These are phyloP conservation scores for Stenodera caucasica DNA, from an alignment of 2,888 invertebrate species.

Conservation along the genomic window DNA sequence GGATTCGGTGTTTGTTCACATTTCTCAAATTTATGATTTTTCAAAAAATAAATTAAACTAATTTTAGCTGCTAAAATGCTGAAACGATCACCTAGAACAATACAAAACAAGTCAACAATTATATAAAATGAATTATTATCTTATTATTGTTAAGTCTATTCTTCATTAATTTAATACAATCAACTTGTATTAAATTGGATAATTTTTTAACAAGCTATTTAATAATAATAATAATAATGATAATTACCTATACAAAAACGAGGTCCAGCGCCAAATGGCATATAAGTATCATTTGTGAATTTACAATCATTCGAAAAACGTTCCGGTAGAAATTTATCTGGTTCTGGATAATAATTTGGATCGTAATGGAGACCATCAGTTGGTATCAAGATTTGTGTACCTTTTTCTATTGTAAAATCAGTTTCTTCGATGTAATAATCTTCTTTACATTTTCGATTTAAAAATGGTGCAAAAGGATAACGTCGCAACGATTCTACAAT, in stretches of 20 bases:
- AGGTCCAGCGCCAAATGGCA: slow-evolving; percentile 52
- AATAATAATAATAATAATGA: neutral
- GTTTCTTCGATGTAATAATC: slow-evolving; percentile 50
- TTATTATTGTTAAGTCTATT: slow-evolving; percentile 7
- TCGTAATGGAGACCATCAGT: slow-evolving; percentile 48
- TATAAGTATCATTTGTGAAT: slow-evolving; percentile 32
- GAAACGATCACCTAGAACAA: slow-evolving; percentile 50
- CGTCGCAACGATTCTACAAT: slow-evolving; percentile 52
- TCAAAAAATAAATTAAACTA: slow-evolving; percentile 45
- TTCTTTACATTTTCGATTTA: slow-evolving; percentile 43
- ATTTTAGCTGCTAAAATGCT: slow-evolving; percentile 50
- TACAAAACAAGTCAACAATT: slow-evolving; percentile 8
- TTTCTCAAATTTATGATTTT: slow-evolving; percentile 43
- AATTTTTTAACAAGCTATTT: neutral
- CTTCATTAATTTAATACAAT: neutral
- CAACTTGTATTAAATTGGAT: neutral
- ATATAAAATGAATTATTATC: slow-evolving; percentile 5
- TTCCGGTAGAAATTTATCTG: slow-evolving; percentile 55
- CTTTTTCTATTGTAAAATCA: slow-evolving; percentile 50
- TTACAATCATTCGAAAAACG: slow-evolving; percentile 49
- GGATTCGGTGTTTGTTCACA: slow-evolving; percentile 44
- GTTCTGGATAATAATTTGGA: slow-evolving; percentile 52
- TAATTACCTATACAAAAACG: slow-evolving; percentile 50
- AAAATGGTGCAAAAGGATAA: slow-evolving; percentile 52
- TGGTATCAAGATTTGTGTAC: slow-evolving; percentile 51